Evolutionary conservation across 2,113 vertebrate species (phyloP).

Genomic region (Crotalus viridis): DNA sequence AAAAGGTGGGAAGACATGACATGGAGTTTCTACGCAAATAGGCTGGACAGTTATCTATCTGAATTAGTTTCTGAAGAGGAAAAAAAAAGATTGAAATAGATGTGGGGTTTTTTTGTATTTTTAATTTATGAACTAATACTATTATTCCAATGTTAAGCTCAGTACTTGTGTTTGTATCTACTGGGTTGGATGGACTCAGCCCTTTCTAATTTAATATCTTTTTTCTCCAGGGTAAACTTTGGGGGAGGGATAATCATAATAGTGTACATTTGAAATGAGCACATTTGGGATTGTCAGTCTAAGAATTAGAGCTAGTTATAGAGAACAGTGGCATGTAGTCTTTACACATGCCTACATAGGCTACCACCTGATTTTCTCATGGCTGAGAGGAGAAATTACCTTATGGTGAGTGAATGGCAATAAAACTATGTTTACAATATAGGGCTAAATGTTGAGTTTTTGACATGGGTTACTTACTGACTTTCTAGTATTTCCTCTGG

Average conservation of each 20-base stretch:
- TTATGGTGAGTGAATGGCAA: conserved; percentile 75
- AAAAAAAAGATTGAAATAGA: conserved; percentile 47
- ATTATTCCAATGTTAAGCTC: conserved; percentile 64
- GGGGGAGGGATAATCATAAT: conserved; percentile 48
- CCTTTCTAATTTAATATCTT: conserved; percentile 58
- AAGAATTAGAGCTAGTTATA: conserved; percentile 50
- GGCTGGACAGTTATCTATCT: conserved; percentile 36
- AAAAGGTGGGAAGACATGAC: conserved; percentile 36
- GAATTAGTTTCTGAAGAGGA: conserved; percentile 45
- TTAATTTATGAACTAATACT: conserved; percentile 80
- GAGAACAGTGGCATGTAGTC: conserved; percentile 56
- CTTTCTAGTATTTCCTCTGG: fast-evolving
- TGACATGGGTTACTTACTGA: neutral
- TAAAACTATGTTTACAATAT: conserved; percentile 81
- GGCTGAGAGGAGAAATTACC: conserved; percentile 58
- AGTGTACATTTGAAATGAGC: conserved; percentile 51
- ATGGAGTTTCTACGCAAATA: conserved; percentile 32
- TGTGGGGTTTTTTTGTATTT: conserved; percentile 33
- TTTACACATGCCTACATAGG: conserved; percentile 62
- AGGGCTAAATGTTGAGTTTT: conserved; percentile 47
- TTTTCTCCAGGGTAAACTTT: conserved; percentile 46
- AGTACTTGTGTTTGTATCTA: conserved; percentile 68
- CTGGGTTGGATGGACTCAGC: conserved; percentile 41
- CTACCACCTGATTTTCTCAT: conserved; percentile 62
- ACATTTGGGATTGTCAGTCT: conserved; percentile 47